phyloP scores from a whole-genome alignment of 2,113 vertebrate genomes.

The Phaethon lepturus region DNA sequence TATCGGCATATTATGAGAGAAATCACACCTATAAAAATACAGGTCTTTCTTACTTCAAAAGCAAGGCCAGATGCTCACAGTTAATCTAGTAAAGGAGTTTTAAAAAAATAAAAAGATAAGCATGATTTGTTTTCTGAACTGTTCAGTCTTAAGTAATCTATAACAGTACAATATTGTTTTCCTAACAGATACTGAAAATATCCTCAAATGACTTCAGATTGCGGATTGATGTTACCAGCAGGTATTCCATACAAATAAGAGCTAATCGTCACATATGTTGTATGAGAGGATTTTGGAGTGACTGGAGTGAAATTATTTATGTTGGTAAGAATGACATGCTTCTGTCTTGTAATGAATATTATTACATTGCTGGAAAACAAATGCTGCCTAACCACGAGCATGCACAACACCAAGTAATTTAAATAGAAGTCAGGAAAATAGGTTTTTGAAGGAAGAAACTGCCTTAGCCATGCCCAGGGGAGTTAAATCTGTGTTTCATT shows the following conservation, averaged over 20 bases:
- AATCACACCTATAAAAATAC: not conserved
- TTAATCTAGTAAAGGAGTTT: not conserved
- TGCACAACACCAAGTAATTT: not conserved
- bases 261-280: slow-evolving; percentile 46
- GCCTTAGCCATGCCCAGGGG: not conserved
- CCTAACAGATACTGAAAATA: slow-evolving; percentile 20
- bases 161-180: not conserved
- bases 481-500: not conserved
- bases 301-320: slow-evolving; percentile 57
- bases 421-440: not conserved
- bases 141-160: not conserved
- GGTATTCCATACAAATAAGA: slow-evolving; percentile 55
- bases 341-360: not conserved
- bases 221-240: not conserved
- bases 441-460: not conserved
- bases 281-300: slow-evolving; percentile 23
- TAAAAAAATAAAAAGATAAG: not conserved
- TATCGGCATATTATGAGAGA: not conserved
- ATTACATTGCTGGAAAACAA: not conserved
- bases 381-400: not conserved
- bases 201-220: not conserved
- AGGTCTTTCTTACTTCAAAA: not conserved
- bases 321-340: slow-evolving; percentile 57
- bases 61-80: not conserved
- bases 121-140: not conserved